Conservation (phyloP, 1,140 invertebrate genomes). For the Drosophila elegans region DNA sequence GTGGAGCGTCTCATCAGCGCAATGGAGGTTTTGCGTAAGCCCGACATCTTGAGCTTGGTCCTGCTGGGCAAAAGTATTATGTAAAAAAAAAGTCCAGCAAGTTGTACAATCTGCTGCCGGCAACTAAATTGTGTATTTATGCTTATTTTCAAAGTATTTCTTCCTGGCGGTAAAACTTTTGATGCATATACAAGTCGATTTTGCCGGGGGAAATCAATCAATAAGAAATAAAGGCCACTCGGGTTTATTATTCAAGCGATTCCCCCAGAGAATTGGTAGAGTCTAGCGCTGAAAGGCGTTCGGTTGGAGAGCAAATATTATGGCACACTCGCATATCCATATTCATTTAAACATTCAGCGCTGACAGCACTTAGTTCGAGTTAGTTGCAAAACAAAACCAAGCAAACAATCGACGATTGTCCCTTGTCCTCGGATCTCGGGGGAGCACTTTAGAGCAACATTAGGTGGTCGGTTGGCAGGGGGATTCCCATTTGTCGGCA, state of each 20-base stretch:
- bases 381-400: constrained; percentile 46
- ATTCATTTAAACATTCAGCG: constrained; percentile 9
- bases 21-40: constrained; percentile 65
- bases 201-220: constrained; percentile 34
- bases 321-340: constrained; percentile 22
- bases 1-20: constrained; percentile 73
- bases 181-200: constrained; percentile 26
- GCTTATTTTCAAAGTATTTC: constrained; percentile 5
- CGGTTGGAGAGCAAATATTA: constrained; percentile 28
- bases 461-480: neutral
- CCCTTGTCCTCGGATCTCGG: constrained; percentile 20
- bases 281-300: constrained; percentile 13
- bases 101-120: constrained; percentile 23
- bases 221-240: constrained; percentile 15
- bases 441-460: constrained; percentile 11
- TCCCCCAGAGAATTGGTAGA: neutral
- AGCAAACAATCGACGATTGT: constrained; percentile 61
- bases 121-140: constrained; percentile 44
- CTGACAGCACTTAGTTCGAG: constrained; percentile 52
- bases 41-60: constrained; percentile 59
- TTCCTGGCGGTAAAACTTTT: constrained; percentile 26
- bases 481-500: constrained; percentile 5
- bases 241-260: constrained; percentile 17
- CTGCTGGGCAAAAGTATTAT: constrained; percentile 19
- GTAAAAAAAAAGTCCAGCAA: constrained; percentile 45